Percentiles rank a stretch among this genome's conserved stretches.
These are phyloP conservation scores for Daphoenositta chrysoptera DNA, from an alignment of 2,113 vertebrate species.

Conservation along the genomic window DNA sequence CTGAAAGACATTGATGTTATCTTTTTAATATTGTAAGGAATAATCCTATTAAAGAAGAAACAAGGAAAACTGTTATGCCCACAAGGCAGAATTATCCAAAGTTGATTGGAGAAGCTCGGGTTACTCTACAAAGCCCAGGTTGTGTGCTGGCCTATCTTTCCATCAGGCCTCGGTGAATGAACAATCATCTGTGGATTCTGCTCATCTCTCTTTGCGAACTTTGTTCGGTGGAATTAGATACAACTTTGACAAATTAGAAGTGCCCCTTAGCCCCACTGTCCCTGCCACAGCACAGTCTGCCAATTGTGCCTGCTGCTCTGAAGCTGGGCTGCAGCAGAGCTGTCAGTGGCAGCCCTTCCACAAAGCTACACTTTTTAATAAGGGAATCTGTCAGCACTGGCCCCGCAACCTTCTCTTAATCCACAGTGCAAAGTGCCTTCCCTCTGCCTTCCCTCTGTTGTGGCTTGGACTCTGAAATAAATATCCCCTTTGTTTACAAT, in stretches of 20 bases:
- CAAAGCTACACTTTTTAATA: conserved; percentile 78
- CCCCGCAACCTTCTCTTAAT: conserved; percentile 75
- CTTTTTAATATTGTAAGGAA: conserved; percentile 83
- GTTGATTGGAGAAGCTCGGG: conserved; percentile 68
- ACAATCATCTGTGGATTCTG: conserved; percentile 78
- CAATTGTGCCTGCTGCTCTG: conserved; percentile 77
- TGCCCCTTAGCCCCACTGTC: conserved; percentile 61
- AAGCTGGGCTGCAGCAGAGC: conserved; percentile 45
- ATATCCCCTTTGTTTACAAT: conserved; percentile 75
- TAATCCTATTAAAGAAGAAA: conserved; percentile 84
- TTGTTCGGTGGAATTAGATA: conserved; percentile 86
- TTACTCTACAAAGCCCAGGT: conserved; percentile 74
- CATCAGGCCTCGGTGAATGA: conserved; percentile 79
- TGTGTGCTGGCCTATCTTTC: conserved; percentile 71
- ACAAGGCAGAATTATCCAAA: conserved; percentile 76
- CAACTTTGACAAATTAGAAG: conserved; percentile 86
- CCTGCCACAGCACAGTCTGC: conserved; percentile 69
- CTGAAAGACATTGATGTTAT: conserved; percentile 83
- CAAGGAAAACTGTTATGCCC: conserved; percentile 79
- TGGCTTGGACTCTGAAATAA: conserved; percentile 61
- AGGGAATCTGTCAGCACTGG: conserved; percentile 80
- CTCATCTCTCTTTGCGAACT: conserved; percentile 80
- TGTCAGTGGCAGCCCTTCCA: conserved; percentile 65
- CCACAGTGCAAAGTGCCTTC: conserved; percentile 60
- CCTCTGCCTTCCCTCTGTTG: conserved; percentile 38